phyloP scores from a whole-genome alignment of 1,140 invertebrate genomes.

The Apis cerana region DNA sequence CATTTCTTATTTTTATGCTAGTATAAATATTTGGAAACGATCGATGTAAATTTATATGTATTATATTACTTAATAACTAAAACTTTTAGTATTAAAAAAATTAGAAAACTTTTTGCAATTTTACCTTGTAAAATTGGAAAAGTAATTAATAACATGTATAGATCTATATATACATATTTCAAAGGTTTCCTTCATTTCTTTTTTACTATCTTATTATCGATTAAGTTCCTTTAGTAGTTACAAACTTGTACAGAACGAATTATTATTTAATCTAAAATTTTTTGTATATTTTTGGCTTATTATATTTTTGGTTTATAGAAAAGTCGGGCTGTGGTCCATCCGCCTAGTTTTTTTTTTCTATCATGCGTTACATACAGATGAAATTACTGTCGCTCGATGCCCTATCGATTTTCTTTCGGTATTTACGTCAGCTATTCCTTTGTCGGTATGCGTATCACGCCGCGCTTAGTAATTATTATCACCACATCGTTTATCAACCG shows the following conservation, averaged over 20 bases:
- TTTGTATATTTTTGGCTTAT: background rate
- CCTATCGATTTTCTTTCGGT: conserved; percentile 45
- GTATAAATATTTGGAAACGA: background rate
- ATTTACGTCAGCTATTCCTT: conserved; percentile 36
- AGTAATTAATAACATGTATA: no score
- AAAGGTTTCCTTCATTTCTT: no score
- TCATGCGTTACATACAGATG: background rate
- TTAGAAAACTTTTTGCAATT: no score
- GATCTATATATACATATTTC: no score
- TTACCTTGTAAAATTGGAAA: no score
- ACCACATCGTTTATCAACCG: conserved; percentile 45
- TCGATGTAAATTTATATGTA: background rate
- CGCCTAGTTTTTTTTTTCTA: background rate
- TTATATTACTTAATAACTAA: no score
- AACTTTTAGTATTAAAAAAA: no score
- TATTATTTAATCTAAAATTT: background rate
- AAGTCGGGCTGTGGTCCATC: background rate
- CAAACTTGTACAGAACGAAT: no score
- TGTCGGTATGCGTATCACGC: conserved; percentile 16
- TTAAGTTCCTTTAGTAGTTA: background rate
- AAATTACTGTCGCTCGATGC: conserved; percentile 40
- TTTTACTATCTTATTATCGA: background rate
- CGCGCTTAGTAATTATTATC: conserved; percentile 35
- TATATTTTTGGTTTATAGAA: conserved; percentile 13
- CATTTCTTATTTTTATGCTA: background rate